phyloP scores from a whole-genome alignment of 1,140 invertebrate species.

The Trissolcus basalis region DNA sequence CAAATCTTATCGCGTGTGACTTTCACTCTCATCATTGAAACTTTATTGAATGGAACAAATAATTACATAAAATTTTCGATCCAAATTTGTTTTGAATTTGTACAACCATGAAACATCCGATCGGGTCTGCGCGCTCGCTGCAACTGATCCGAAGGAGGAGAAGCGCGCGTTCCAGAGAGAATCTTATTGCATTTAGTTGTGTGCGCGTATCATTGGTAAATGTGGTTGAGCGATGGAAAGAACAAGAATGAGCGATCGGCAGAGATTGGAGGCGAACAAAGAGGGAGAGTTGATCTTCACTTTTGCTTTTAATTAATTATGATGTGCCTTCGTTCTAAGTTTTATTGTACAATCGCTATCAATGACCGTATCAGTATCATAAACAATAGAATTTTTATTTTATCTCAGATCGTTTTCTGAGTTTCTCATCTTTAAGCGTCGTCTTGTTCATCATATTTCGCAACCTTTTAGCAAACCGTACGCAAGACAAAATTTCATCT shows the following conservation, averaged over 20 bases:
- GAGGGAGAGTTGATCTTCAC: background rate
- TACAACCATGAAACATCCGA: background rate
- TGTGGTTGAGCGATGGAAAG: constrained; percentile 28
- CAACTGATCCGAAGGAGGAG: constrained; percentile 44
- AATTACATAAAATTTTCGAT: no score
- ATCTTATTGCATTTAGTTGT: constrained; percentile 47
- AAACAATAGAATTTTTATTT: no score
- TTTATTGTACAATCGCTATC: background rate
- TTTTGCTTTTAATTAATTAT: constrained; percentile 2
- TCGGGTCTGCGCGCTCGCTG: constrained; percentile 24
- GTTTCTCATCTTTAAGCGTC: no score
- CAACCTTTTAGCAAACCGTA: constrained; percentile 2
- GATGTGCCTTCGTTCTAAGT: constrained; percentile 1
- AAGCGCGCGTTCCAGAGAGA: constrained; percentile 35
- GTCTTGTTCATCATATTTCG: background rate
- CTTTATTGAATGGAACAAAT: no score
- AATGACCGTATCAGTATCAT: background rate
- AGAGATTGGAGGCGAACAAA: background rate
- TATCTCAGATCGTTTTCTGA: no score
- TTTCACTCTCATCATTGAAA: background rate
- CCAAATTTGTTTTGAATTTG: no score
- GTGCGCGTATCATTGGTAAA: constrained; percentile 43
- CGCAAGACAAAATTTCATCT: constrained; percentile 9
- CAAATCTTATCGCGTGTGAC: background rate
- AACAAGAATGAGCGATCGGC: constrained; percentile 4